Base-by-base conservation (phyloP, 2,113 vertebrate species). In the Cichladusa arquata region DNA sequence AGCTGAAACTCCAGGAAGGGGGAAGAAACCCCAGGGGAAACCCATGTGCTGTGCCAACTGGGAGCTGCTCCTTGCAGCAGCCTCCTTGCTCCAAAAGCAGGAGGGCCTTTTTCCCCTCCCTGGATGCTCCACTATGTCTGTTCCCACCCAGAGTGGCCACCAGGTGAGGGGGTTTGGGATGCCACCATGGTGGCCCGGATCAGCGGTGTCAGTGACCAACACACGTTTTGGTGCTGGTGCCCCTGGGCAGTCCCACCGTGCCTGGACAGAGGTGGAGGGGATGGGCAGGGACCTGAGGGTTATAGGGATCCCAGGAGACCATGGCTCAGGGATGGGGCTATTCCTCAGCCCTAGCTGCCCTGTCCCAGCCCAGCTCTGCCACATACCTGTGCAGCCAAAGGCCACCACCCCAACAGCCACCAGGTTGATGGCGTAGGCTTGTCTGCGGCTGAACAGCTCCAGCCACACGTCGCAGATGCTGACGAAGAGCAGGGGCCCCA, bases 301-400 rank as follows among this genome's bases (percentile, higher is more conserved):
- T 26, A 3, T 0, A 50, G 61, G 7, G 28, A 38, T 31, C 24
- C 69, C 48, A 16, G 45, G 15, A 44, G 14, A 42, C 11, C 26
- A 17, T 0, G 0, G n/a, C 34, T 60, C 8, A 3, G 28, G 48
- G 26, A 64, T 4, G 23, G 23, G 44, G 51, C 10, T 34, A 19
- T 54, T 54, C 19, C 64, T 58, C 61, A 38, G 10, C 17, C 15
- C 14, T 7, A 0, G 10, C 36, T 28, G 85, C 19, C 38, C 11
- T 5, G 8, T 13, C 51, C 56, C 33, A 54, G 14, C 2, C 1
- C 15, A 15, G 48, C 81, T 40, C 6, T 42, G 29, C 18, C 48
- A 14, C 97, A 88, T 99, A 99, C 99, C 99, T 98, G 99, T 99
- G 89, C 99, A 99, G 92, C 99, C 99, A 3, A 99, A 99, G 85